These are phyloP conservation scores for Lasioglossum figueresi DNA, from an alignment of 2,888 invertebrate species.

Conservation along the genomic window DNA sequence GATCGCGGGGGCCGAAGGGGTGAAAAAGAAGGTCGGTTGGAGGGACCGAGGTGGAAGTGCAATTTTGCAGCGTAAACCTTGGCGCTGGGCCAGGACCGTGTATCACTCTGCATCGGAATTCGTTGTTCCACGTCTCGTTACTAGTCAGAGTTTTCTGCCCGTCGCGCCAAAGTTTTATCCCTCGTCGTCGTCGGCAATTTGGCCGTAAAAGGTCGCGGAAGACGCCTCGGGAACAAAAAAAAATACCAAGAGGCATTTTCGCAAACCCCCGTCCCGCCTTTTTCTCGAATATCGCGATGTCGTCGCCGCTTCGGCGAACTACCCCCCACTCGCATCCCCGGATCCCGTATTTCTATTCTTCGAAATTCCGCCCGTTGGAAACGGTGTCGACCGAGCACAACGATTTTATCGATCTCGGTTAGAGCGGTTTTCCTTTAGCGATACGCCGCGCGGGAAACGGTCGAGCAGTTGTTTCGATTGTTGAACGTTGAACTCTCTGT, in stretches of 20 bases:
- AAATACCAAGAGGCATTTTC: neutral
- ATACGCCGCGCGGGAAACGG: neutral
- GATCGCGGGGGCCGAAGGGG: constrained; percentile 13
- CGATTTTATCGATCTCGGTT: constrained; percentile 4
- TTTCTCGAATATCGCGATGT: neutral
- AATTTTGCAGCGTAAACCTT: constrained; percentile 80
- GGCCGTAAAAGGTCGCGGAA: constrained; percentile 53
- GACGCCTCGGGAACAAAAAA: constrained; percentile 40
- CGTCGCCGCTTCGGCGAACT: neutral
- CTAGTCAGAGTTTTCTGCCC: constrained; percentile 75
- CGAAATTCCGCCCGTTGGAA: neutral
- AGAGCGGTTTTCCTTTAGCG: neutral
- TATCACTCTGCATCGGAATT: constrained; percentile 81
- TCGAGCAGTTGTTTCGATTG: neutral
- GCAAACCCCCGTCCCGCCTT: neutral
- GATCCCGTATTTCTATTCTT: neutral
- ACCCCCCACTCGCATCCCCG: neutral
- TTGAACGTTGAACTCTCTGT: constrained; percentile 1
- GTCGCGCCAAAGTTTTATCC: constrained; percentile 68
- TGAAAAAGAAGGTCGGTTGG: constrained; percentile 53
- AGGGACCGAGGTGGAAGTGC: constrained; percentile 70
- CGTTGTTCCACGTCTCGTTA: constrained; percentile 81
- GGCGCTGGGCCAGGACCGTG: constrained; percentile 78
- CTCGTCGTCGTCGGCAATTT: constrained; percentile 63
- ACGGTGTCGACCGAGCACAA: neutral